These are phyloP conservation scores for Hydropsyche betteni DNA, from an alignment of 2,888 invertebrate genomes.

Conservation along the genomic window DNA sequence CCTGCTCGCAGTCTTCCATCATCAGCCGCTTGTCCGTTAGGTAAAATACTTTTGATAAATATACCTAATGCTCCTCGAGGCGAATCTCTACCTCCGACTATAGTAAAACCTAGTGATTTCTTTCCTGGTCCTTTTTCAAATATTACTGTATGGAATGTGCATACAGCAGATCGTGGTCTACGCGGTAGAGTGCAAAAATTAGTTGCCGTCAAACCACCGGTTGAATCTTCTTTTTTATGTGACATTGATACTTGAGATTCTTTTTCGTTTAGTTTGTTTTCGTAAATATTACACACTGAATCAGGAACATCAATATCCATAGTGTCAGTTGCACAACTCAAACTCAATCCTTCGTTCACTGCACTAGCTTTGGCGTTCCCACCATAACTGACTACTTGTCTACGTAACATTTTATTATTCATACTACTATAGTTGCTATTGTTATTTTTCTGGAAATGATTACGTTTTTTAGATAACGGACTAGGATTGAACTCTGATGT, in stretches of 20 bases:
- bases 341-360: constrained; percentile 61
- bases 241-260: constrained; percentile 54
- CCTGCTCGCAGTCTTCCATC: constrained; percentile 85
- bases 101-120: constrained; percentile 88
- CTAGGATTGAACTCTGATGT: constrained; percentile 52
- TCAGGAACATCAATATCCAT: constrained; percentile 49
- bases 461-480: constrained; percentile 58
- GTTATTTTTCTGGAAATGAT: constrained; percentile 72
- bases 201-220: constrained; percentile 62
- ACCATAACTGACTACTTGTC: constrained; percentile 67
- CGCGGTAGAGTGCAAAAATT: constrained; percentile 80
- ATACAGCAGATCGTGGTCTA: constrained; percentile 73
- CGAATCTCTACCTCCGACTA: constrained; percentile 87
- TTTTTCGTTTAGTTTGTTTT: constrained; percentile 43
- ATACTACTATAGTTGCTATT: constrained; percentile 68
- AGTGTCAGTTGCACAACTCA: constrained; percentile 55
- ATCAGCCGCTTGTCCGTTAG: constrained; percentile 84
- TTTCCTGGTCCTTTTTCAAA: constrained; percentile 84
- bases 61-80: constrained; percentile 86
- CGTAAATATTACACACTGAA: constrained; percentile 35
- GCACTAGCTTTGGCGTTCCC: constrained; percentile 61
- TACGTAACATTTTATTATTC: constrained; percentile 68
- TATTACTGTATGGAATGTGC: constrained; percentile 76
- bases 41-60: constrained; percentile 85
- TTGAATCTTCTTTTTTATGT: constrained; percentile 59